A percentile compares a stretch with the other conserved stretches of the same genome.
Evolutionary conservation across 2,113 vertebrate genomes (phyloP).

Genomic region (Melanerpes aurifrons): DNA sequence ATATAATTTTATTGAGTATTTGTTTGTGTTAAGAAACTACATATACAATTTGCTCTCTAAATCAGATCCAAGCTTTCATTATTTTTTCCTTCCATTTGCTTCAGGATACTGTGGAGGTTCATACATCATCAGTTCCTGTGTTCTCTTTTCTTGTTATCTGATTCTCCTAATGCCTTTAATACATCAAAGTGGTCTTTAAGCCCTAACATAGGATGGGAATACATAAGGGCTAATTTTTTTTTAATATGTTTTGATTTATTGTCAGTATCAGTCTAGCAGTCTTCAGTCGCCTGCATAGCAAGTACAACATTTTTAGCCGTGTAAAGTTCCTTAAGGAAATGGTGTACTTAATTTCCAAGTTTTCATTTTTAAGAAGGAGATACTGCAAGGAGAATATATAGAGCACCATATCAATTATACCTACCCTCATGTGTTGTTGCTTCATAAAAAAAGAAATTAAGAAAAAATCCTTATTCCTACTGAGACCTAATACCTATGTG

Average conservation of each 20-base stretch:
- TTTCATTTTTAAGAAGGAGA: not conserved
- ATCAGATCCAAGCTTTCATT: not conserved
- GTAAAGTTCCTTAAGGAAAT: not conserved
- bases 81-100: not conserved
- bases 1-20: not conserved
- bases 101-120: not conserved
- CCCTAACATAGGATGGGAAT: not conserved
- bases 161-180: not conserved
- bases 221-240: not conserved
- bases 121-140: not conserved
- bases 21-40: fast-evolving
- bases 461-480: not conserved
- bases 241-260: not conserved
- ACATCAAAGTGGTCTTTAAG: not conserved
- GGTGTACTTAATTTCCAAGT: not conserved
- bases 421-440: not conserved
- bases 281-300: not conserved
- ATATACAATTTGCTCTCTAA: not conserved
- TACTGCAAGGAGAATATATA: not conserved
- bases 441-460: not conserved
- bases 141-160: not conserved
- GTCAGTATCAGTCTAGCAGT: not conserved
- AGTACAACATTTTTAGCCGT: not conserved
- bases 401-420: not conserved
- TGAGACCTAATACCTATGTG: not conserved